A percentile compares a stretch with the other conserved stretches of the same genome.
These are phyloP conservation scores for Onychomys arenicola DNA, from an alignment of 2,797 vertebrate genomes.

Conservation along the genomic window DNA sequence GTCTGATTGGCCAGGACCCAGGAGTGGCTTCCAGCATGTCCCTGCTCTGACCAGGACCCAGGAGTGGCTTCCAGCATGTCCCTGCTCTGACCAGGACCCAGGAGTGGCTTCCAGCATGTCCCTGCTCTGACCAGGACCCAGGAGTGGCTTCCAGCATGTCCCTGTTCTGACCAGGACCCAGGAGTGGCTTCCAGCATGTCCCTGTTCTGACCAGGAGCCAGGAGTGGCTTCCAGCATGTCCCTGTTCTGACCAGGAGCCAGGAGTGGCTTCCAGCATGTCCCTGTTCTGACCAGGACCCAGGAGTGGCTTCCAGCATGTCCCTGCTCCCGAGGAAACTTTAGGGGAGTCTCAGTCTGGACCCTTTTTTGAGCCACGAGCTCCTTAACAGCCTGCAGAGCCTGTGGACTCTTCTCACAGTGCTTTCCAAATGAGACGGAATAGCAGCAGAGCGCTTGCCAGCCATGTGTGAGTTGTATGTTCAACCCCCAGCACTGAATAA, in stretches of 20 bases:
- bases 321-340: slow-evolving; percentile 1
- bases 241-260: too few species aligned
- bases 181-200: background rate
- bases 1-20: background rate
- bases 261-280: too few species aligned
- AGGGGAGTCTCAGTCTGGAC: background rate
- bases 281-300: too few species aligned
- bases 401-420: background rate
- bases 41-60: background rate
- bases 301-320: background rate
- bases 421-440: background rate
- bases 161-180: background rate
- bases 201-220: background rate
- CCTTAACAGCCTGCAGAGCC: background rate
- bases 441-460: background rate
- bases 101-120: background rate
- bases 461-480: background rate
- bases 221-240: background rate
- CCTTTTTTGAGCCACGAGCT: background rate
- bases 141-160: background rate
- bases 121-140: background rate
- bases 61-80: background rate
- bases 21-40: background rate
- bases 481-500: background rate
- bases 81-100: background rate